Evolutionary conservation across 2,113 vertebrate genomes (phyloP), one percentile per base, ranked within the genome.

Genomic region (Haemorhous mexicanus): DNA sequence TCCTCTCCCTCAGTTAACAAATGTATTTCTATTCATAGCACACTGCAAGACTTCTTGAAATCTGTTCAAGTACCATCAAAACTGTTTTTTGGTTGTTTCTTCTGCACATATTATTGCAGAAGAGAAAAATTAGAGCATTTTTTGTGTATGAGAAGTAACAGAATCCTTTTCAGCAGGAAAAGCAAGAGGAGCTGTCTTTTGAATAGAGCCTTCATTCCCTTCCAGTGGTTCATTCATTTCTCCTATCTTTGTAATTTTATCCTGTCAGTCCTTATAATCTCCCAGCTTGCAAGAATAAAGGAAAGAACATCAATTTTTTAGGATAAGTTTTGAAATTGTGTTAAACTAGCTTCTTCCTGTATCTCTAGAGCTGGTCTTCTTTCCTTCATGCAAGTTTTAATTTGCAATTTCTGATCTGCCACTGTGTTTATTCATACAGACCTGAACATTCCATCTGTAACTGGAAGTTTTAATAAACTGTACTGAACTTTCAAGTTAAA

Each of bases 131-230:
- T 52, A 47, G 22, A 70, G 33, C 52, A 24, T 86, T 95, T 94
- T 95, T 59, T 85, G 28, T 72, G 8, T 61, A 33, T 61, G 33
- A 89, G 73, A 95, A 87, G 81, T 82, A 95, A 91, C 81, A 95
- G 77, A 93, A 93, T 91, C 75, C 78, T 90, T 85, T 93, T 83
- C 59, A 91, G 17, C 50, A 77, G 27, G 41, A 84, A 87, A 93
- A 93, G 79, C 72, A 92, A 77, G 91, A 95, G 55, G 26, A 91
- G 33, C 70, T 76, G 19, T 49, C 63, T 90, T 90, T 63, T 91
- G 78, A 95, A 96, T 91, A 94, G 82, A 83, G 43, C 30, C 82
- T 96, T 95, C 92, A 86, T 95, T 95, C 70, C 79, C 58, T 95
- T 92, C 87, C 67, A 90, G 59, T 44, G 83, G 59, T 81, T 93